Evolutionary conservation across 2,113 vertebrate genomes (phyloP).

Genomic region (Tauraco erythrolophus): DNA sequence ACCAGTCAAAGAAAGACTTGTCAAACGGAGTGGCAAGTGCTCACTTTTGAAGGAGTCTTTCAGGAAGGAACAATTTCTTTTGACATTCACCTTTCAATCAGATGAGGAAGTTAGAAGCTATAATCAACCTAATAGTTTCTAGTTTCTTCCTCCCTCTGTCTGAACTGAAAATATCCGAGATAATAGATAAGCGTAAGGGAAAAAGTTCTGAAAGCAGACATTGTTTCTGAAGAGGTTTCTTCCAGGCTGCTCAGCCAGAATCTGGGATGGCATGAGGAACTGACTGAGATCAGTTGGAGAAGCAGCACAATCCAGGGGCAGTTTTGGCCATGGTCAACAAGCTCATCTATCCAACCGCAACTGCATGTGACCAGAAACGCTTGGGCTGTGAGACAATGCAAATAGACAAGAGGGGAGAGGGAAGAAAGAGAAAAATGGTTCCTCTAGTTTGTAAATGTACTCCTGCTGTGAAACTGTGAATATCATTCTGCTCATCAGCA

Average conservation of each 20-base stretch:
- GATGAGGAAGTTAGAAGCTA: not conserved
- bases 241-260: not conserved
- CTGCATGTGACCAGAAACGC: not conserved
- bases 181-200: not conserved
- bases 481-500: not conserved
- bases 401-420: not conserved
- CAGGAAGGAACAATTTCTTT: not conserved
- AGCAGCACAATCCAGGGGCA: not conserved
- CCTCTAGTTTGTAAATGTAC: not conserved
- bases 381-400: rapidly evolving
- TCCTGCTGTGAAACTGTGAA: not conserved
- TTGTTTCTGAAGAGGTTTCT: not conserved
- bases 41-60: not conserved
- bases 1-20: not conserved
- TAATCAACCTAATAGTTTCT: not conserved
- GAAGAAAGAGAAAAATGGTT: not conserved
- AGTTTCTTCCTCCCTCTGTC: not conserved
- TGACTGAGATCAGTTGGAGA: not conserved
- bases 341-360: rapidly evolving
- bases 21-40: rapidly evolving
- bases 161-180: not conserved
- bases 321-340: not conserved
- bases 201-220: not conserved
- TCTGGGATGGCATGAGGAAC: not conserved
- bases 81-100: not conserved